Evolutionary conservation across 2,888 invertebrate genomes (phyloP).

Genomic region (Caenorhabditis angaria): DNA sequence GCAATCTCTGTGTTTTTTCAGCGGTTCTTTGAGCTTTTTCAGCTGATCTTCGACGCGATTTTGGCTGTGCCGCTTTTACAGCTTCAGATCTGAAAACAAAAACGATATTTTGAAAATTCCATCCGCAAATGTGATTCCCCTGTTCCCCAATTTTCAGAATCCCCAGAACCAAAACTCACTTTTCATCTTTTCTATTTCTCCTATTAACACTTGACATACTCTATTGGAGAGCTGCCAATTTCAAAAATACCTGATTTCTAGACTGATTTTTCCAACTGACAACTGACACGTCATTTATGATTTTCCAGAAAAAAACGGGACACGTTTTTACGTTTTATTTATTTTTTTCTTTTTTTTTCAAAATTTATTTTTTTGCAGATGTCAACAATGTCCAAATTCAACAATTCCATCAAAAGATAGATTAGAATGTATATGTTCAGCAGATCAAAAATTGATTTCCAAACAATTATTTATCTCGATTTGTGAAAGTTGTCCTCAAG

Average conservation of each 20-base stretch:
- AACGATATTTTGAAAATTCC: not conserved
- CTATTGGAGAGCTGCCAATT: not conserved
- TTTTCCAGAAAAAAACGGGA: not conserved
- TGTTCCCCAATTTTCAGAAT: too few species aligned
- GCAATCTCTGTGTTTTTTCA: too few species aligned
- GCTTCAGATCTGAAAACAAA: not conserved
- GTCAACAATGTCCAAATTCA: slow-evolving; percentile 34
- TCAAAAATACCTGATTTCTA: not conserved
- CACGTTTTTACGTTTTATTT: not conserved
- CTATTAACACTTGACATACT: not conserved
- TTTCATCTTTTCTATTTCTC: not conserved
- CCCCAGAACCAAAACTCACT: too few species aligned
- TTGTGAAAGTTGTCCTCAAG: slow-evolving; percentile 24
- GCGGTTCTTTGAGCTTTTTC: too few species aligned
- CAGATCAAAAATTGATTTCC: slow-evolving; percentile 6
- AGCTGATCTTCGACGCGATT: not conserved
- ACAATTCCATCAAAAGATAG: slow-evolving; percentile 22
- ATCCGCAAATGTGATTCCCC: not conserved
- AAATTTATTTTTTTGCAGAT: slow-evolving; percentile 14
- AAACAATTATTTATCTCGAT: slow-evolving; percentile 14
- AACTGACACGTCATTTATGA: too few species aligned
- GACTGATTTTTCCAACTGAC: not conserved
- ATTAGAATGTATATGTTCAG: slow-evolving; percentile 15
- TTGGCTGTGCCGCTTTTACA: not conserved
- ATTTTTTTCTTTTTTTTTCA: too few species aligned